Evolutionary conservation across 2,113 vertebrate genomes (phyloP), one percentile per base, ranked within the genome.

Genomic region (Macquaria australasica): DNA sequence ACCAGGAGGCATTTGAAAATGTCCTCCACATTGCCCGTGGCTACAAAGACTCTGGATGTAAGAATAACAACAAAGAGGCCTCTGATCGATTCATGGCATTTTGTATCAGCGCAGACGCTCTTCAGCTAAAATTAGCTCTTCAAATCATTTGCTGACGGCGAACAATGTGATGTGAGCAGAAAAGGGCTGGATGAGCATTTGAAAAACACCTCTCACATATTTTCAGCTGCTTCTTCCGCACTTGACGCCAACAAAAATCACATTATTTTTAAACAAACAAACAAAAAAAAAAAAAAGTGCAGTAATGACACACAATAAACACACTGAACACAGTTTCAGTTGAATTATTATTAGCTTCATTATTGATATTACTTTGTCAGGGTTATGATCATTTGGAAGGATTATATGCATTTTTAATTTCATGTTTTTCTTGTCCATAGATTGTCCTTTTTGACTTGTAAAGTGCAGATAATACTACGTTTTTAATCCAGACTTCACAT

Each of bases 401-500:
- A 87, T 91, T 92, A 95, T 91, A 94, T 92, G 91, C 83, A 90
- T 83, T 86, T 87, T 87, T 79, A 68, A 84, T 86, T 89, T 73
- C 67, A 81, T 81, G 56, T 82, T 84, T 86, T 84, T 84, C 91
- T 90, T 84, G 63, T 91, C 87, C 91, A 90, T 76, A 93, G 95
- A 96, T 95, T 96, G 93, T 96, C 94, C 92, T 88, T 90, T 91
- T 94, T 90, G 88, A 87, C 88, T 93, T 79, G 87, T 96, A 96
- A 96, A 96, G 95, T 96, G 95, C 95, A 95, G 94, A 90, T 93
- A 92, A 92, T 92, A 93, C 91, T 92, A 93, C 81, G 70, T 83
- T 88, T 90, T 78, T 60, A 92, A 93, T 94, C 85, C 94, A 93
- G 79, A 93, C 84, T 87, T 91, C 86, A 92, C 91, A 93, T 84